phyloP scores from a whole-genome alignment of 2,888 invertebrate species.

The Lasioglossum vierecki region DNA sequence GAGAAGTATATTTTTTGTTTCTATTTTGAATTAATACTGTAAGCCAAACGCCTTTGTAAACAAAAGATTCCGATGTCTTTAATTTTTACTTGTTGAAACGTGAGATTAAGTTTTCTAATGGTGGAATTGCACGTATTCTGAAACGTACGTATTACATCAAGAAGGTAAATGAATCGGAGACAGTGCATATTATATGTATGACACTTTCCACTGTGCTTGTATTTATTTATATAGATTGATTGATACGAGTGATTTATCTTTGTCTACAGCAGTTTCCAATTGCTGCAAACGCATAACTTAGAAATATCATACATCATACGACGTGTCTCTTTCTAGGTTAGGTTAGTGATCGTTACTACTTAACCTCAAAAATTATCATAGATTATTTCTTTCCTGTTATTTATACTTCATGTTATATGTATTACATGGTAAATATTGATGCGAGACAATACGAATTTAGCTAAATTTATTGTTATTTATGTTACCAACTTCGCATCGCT shows the following conservation, averaged over 20 bases:
- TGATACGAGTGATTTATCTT: neutral
- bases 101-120: conserved; percentile 63
- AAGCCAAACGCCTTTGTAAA: neutral
- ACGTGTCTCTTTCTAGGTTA: conserved; percentile 58
- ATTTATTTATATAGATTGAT: neutral
- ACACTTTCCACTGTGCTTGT: neutral
- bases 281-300: neutral
- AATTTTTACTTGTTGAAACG: neutral
- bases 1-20: conserved; percentile 39
- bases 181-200: neutral
- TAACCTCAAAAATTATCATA: conserved; percentile 64
- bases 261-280: neutral
- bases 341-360: conserved; percentile 57
- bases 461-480: neutral
- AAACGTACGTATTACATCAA: conserved; percentile 57
- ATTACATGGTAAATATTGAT: neutral
- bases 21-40: conserved; percentile 7
- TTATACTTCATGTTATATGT: neutral
- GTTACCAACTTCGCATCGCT: neutral
- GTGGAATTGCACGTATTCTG: conserved; percentile 51
- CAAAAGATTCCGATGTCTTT: neutral
- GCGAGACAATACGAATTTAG: neutral
- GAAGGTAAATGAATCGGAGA: conserved; percentile 33
- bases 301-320: conserved; percentile 23
- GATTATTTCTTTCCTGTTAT: conserved; percentile 30